These are phyloP conservation scores for Epizoanthus stellaris DNA, from an alignment of 92 coral and sea anemone genomes.

Conservation along the genomic window DNA sequence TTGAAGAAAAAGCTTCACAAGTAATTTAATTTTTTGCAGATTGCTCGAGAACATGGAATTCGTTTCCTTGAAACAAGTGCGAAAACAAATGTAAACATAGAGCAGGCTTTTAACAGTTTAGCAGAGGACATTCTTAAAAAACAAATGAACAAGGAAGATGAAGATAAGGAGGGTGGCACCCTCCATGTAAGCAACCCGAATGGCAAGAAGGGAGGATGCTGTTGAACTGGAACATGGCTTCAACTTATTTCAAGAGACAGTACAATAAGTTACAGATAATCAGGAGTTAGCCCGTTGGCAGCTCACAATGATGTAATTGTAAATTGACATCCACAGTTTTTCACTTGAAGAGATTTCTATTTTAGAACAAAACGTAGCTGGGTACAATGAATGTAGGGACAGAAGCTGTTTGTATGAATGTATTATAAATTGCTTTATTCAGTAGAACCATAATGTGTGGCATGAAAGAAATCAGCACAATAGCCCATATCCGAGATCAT, in stretches of 20 bases:
- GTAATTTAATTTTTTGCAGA: slow-evolving; percentile 55
- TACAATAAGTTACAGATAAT: slow-evolving; percentile 20
- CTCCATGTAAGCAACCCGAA: slow-evolving; percentile 73
- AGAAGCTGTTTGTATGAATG: neutral
- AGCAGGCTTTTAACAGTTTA: slow-evolving; percentile 89
- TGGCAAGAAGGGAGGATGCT: slow-evolving; percentile 80
- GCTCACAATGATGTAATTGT: slow-evolving; percentile 39
- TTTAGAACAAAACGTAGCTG: slow-evolving; percentile 31
- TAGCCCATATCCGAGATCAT: neutral
- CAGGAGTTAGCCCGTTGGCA: slow-evolving; percentile 16
- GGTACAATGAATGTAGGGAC: neutral
- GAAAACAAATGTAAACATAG: slow-evolving; percentile 93
- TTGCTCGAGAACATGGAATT: slow-evolving; percentile 96
- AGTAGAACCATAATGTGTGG: neutral
- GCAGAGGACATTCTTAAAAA: slow-evolving; percentile 97
- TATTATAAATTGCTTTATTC: neutral
- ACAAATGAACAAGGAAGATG: slow-evolving; percentile 88
- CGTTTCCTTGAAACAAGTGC: slow-evolving; percentile 99
- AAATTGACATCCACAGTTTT: slow-evolving; percentile 32
- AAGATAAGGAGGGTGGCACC: slow-evolving; percentile 78
- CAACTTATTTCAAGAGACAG: slow-evolving; percentile 9
- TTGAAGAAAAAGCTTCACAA: neutral
- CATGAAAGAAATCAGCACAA: neutral
- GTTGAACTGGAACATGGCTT: slow-evolving; percentile 38
- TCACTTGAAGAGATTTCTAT: slow-evolving; percentile 35